Evolutionary conservation across 53 echinoderm and acorn worm species (phyloP).

Genomic region (Arbacia lixula): DNA sequence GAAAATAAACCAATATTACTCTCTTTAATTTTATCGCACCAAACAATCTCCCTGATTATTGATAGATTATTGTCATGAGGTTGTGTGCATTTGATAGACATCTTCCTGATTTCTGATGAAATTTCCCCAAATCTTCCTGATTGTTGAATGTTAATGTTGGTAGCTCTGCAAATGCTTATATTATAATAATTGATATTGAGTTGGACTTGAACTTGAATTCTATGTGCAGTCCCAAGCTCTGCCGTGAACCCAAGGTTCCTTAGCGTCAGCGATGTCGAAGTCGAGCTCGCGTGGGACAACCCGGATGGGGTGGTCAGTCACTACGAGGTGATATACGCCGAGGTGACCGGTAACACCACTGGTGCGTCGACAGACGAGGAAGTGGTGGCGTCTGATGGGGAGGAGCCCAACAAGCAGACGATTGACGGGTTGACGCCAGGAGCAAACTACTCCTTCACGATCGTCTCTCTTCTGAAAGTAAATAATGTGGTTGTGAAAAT

Average conservation of each 20-base stretch:
- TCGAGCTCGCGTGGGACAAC: conserved; percentile 23
- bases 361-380: not conserved
- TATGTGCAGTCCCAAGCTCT: conserved; percentile 38
- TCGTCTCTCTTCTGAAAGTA: conserved; percentile 17
- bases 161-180: too few relatives aligned
- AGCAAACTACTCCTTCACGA: not conserved
- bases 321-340: conserved; percentile 32
- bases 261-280: not conserved
- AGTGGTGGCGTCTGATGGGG: not conserved
- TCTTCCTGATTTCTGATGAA: too few relatives aligned
- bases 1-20: too few relatives aligned
- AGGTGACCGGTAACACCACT: not conserved
- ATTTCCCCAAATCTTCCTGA: too few relatives aligned
- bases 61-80: too few relatives aligned
- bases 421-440: not conserved
- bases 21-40: too few relatives aligned
- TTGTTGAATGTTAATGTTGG: too few relatives aligned
- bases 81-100: too few relatives aligned
- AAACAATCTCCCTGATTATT: too few relatives aligned
- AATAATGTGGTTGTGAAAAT: not conserved
- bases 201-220: too few relatives aligned
- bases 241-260: conserved; percentile 1
- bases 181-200: too few relatives aligned
- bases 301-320: conserved; percentile 7
- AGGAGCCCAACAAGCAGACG: too few relatives aligned